Evolutionary conservation across 2,113 vertebrate species (phyloP).

Genomic region (Silurus glanis): DNA sequence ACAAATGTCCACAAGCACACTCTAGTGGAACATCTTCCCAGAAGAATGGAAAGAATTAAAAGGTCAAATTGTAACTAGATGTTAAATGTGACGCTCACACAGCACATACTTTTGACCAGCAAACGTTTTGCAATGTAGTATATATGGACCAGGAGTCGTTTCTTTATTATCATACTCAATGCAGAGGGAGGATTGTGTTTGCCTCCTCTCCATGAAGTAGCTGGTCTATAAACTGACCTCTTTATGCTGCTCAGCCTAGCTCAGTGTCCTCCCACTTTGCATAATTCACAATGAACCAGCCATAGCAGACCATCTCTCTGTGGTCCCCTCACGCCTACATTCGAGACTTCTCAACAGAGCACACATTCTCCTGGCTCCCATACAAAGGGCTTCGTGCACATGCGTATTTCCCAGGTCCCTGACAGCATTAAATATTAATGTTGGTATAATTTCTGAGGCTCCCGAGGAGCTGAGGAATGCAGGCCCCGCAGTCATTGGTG

Average conservation of each 20-base stretch:
- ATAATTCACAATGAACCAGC: slow-evolving; percentile 59
- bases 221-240: slow-evolving; percentile 35
- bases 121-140: background rate
- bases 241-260: slow-evolving; percentile 45
- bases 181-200: slow-evolving; percentile 17
- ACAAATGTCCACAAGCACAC: too few relatives aligned
- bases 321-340: slow-evolving; percentile 21
- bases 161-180: background rate
- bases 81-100: too few relatives aligned
- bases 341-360: slow-evolving; percentile 37
- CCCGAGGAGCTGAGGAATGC: slow-evolving; percentile 56
- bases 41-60: too few relatives aligned
- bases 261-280: slow-evolving; percentile 51
- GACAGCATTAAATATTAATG: slow-evolving; percentile 78
- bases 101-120: too few relatives aligned
- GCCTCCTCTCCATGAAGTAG: slow-evolving; percentile 26
- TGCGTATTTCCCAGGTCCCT: slow-evolving; percentile 65
- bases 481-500: slow-evolving; percentile 67
- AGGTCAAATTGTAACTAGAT: too few relatives aligned
- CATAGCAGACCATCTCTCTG: slow-evolving; percentile 34
- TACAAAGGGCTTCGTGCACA: slow-evolving; percentile 73
- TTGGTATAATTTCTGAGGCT: slow-evolving; percentile 70
- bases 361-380: slow-evolving; percentile 56
- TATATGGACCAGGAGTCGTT: background rate
- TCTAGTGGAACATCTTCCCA: too few relatives aligned